A percentile compares a stretch with the other conserved stretches of the same genome.
Conservation (phyloP, 2,113 vertebrate genomes). For the Festucalex cinctus region DNA sequence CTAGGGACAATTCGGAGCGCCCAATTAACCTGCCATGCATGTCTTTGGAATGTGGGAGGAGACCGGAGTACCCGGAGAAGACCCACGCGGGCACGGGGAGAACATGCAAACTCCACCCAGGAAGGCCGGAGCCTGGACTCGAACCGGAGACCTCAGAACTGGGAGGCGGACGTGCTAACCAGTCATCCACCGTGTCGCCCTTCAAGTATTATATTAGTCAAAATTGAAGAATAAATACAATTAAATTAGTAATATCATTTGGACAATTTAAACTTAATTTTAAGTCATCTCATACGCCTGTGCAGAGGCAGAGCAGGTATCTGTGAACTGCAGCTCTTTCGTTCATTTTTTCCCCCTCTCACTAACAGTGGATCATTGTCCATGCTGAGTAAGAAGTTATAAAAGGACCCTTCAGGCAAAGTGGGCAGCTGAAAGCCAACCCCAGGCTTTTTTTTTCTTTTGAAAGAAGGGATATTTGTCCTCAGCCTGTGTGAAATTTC, state of each 20-base stretch:
- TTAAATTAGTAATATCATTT: background rate
- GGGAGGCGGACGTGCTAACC: no score
- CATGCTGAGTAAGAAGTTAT: constrained; percentile 47
- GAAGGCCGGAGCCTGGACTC: no score
- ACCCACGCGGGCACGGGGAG: no score
- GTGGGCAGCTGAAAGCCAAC: constrained; percentile 61
- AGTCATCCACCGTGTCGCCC: no score
- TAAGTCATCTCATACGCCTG: constrained; percentile 44
- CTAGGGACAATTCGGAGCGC: no score
- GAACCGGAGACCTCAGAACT: no score
- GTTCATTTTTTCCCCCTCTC: constrained; percentile 18
- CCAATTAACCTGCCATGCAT: no score
- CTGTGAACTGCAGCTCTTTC: constrained; percentile 46
- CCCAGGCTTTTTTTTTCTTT: constrained; percentile 37
- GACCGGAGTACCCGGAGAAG: no score
- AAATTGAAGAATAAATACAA: background rate
- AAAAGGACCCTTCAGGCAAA: constrained; percentile 55
- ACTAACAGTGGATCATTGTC: constrained; percentile 66
- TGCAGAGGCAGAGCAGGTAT: constrained; percentile 25
- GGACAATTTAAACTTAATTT: background rate
- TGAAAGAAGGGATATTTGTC: constrained; percentile 57
- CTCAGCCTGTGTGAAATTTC: constrained; percentile 52
- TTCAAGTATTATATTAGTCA: no score
- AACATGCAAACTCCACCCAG: no score
- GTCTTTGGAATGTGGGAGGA: no score